Base-by-base conservation (phyloP, 1,140 invertebrate species). In the Sitobion miscanthi region DNA sequence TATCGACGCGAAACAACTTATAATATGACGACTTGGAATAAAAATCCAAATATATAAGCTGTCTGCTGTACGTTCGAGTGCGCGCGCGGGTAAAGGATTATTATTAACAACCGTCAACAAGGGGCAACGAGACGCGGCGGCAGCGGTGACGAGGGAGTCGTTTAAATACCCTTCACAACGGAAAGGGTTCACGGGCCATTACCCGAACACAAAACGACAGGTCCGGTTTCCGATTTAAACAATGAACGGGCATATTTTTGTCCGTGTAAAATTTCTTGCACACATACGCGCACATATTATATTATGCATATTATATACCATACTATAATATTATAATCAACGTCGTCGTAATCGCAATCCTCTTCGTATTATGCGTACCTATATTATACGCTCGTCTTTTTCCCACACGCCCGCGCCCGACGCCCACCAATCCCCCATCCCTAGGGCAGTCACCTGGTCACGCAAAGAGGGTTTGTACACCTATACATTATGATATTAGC, bases 131-230 rank as follows among this genome's bases (percentile, higher is more conserved):
- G 52, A 90, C 49, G 52, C 49, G 88, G 54, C 14, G 11, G 90
- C 57, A 42, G 42, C 7, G 52, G 49, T 35, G 90, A 77, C 91
- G 91, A 82, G 82, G 91, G 82, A 93, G 91, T 85, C 82, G 7
- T 82, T 82, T 92, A 92, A 92, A 93, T 42, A 85, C 91, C 91
- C 82, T 54, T 47, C 90, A 11, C 90, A 21, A 77, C 69, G 62
- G 49, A 52, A 30, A 93, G 49, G 91, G 77, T 86, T 93, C 91
- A 93, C 91, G 91, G 91, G 82, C 91, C 91, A 93, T 93, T 93
- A 93, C 69, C 49, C 91, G 77, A 57, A 57, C 91, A 93, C 91
- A 93, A 93, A 93, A 93, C 91, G 82, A 93, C 91, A 93, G 91
- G 91, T 85, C 82, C 91, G 91, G 91, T 93, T 93, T 90, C 38